Evolutionary conservation across 2,113 vertebrate species (phyloP).

Genomic region (Siphamia tubifer): DNA sequence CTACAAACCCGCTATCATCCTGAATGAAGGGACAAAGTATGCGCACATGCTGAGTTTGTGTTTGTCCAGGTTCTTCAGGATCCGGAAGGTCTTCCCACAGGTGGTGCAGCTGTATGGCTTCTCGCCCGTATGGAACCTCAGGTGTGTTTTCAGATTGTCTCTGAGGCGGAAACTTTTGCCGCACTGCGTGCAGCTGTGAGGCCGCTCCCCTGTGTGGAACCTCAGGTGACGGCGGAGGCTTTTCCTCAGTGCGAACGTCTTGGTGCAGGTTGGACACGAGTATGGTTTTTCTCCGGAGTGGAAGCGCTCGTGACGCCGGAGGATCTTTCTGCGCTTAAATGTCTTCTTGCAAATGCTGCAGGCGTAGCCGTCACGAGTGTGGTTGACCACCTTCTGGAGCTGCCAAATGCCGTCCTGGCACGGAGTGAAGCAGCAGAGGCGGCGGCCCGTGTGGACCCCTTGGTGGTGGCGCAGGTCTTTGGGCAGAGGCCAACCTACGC

Average conservation of each 20-base stretch:
- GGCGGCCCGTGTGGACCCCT: slow-evolving; percentile 72
- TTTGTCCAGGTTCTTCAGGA: slow-evolving; percentile 70
- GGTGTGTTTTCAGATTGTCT: slow-evolving; percentile 74
- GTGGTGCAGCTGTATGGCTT: slow-evolving; percentile 68
- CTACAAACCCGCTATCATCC: slow-evolving; percentile 58
- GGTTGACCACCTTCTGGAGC: slow-evolving; percentile 48
- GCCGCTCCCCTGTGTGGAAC: slow-evolving; percentile 77
- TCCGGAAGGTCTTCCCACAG: slow-evolving; percentile 73
- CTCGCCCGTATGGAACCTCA: slow-evolving; percentile 76
- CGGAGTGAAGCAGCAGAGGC: slow-evolving; percentile 75
- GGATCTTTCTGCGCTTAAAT: slow-evolving; percentile 72
- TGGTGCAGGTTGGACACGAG: slow-evolving; percentile 59
- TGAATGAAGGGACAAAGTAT: slow-evolving; percentile 52
- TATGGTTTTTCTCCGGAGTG: slow-evolving; percentile 77
- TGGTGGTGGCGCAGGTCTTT: slow-evolving; percentile 77
- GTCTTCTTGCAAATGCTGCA: slow-evolving; percentile 70
- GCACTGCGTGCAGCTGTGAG: slow-evolving; percentile 70
- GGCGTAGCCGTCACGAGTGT: slow-evolving; percentile 34
- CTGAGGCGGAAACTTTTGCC: slow-evolving; percentile 75
- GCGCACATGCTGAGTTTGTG: slow-evolving; percentile 56
- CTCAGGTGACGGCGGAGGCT: slow-evolving; percentile 72
- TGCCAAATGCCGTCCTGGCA: slow-evolving; percentile 69
- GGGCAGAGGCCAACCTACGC: slow-evolving; percentile 10
- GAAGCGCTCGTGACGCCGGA: slow-evolving; percentile 77
- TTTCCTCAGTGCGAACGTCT: slow-evolving; percentile 73